Evolutionary conservation across 2,113 vertebrate species (phyloP), one percentile per base, ranked within the genome.

Genomic region (Antechinus flavipes): DNA sequence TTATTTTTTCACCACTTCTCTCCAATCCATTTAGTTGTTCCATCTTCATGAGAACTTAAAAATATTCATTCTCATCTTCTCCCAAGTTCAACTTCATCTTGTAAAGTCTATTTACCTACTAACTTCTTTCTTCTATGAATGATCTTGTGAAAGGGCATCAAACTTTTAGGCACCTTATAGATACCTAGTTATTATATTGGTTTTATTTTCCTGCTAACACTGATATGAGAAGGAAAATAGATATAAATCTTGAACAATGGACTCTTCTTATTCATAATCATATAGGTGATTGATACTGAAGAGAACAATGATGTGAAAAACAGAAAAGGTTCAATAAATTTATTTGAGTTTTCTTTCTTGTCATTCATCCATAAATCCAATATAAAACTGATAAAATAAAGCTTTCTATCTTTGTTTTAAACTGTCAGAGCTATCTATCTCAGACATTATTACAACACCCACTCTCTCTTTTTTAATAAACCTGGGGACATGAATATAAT

Each of bases 371-470:
- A 95, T 84, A 94, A 97, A 97, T 50, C 94, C 94, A 91, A 94
- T 52, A 94, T 52, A 90, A 91, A 95, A 96, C 93, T 97, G 94
- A 97, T 68, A 97, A 96, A 98, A 97, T 93, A 3, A 98, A 61
- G 93, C 95, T 96, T 96, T 97, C 96, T 97, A 97, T 93, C 97
- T 98, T 98, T 97, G 95, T 97, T 98, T 97, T 93, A 96, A 98
- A 97, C 98, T 98, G 98, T 98, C 93, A 93, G 97, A 96, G 97
- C 97, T 90, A 92, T 93, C 90, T 97, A 96, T 97, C 96, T 97
- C 94, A 94, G 97, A 1, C 93, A 96, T 96, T 97, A 98, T 98
- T 98, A 98, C 6, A 97, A 95, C 94, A 98, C 98, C 95, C 93
- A 95, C 94, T 96, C 97, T 96, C 91, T 95, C 94, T 97, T 55